phyloP scores from a whole-genome alignment of 2,113 vertebrate genomes.

The Monopterus albus region DNA sequence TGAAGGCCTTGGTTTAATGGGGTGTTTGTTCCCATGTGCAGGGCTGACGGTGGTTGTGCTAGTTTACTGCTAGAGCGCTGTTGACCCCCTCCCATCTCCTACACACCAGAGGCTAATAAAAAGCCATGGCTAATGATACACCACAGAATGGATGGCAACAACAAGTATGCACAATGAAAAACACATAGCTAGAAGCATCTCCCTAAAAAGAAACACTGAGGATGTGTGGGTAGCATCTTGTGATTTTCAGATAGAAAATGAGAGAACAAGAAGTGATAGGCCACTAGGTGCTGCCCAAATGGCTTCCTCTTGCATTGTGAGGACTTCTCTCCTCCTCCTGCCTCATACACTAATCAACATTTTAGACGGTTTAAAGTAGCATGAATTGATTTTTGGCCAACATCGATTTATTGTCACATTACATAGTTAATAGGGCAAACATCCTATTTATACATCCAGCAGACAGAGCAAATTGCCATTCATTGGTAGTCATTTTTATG shows the following conservation, averaged over 20 bases:
- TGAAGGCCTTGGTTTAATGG: conserved; percentile 75
- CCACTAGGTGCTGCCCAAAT: background rate
- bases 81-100: conserved; percentile 33
- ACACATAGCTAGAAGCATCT: conserved; percentile 1
- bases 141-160: conserved; percentile 50
- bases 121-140: conserved; percentile 66
- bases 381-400: background rate
- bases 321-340: background rate
- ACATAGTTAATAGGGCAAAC: background rate
- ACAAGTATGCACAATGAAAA: conserved; percentile 21
- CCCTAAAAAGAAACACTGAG: conserved; percentile 2
- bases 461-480: background rate
- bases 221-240: background rate
- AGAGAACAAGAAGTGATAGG: background rate
- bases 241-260: background rate
- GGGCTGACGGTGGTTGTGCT: conserved; percentile 51
- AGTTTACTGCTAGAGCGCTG: conserved; percentile 50
- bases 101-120: conserved; percentile 68
- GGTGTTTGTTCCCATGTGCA: conserved; percentile 72
- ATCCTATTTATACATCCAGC: background rate
- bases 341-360: background rate
- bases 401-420: too few species aligned
- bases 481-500: background rate
- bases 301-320: background rate
- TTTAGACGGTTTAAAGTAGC: background rate